phyloP scores from a whole-genome alignment of 2,113 vertebrate species.

The Tetrao urogallus region DNA sequence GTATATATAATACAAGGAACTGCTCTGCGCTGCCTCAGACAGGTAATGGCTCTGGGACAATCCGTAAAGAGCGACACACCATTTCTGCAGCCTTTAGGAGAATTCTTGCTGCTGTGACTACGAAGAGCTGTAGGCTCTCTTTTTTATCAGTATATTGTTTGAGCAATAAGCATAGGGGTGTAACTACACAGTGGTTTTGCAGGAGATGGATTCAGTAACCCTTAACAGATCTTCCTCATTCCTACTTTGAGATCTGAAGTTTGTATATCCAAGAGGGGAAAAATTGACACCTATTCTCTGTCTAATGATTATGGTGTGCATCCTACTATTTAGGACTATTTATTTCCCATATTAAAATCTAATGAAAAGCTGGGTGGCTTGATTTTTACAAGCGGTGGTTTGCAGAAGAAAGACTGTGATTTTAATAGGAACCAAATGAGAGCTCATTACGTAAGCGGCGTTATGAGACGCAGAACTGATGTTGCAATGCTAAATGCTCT shows the following conservation, averaged over 20 bases:
- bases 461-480: constrained; percentile 65
- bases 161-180: background rate
- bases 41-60: rapidly evolving
- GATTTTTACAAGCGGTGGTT: constrained; percentile 67
- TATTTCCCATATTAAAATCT: constrained; percentile 31
- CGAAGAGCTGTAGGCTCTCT: background rate
- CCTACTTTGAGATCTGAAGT: background rate
- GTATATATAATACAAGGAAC: background rate
- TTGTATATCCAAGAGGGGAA: background rate
- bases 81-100: background rate
- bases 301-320: background rate
- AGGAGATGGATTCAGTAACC: background rate
- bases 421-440: constrained; percentile 76
- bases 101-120: background rate
- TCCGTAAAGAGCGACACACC: background rate
- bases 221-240: background rate
- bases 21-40: background rate
- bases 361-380: constrained; percentile 54
- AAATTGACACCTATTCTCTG: background rate
- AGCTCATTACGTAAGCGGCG: constrained; percentile 62
- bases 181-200: background rate
- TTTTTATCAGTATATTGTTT: background rate
- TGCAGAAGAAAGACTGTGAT: constrained; percentile 74
- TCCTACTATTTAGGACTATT: background rate
- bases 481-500: constrained; percentile 66